Conservation (phyloP, 2,113 vertebrate genomes). For the Phodopus roborovskii region DNA sequence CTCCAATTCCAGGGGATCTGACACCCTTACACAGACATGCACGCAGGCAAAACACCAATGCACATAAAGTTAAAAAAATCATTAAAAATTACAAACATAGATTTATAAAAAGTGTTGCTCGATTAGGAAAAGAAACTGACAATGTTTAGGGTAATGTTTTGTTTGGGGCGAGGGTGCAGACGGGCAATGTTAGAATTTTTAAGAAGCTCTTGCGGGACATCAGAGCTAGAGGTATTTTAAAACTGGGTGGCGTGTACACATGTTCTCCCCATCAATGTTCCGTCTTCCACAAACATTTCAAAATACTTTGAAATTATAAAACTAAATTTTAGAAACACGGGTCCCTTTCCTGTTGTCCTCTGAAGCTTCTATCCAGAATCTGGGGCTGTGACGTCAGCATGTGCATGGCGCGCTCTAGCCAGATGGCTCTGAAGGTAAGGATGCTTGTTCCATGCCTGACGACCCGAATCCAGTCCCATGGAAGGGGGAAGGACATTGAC, state of each 20-base stretch:
- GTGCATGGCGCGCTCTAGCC: fast-evolving
- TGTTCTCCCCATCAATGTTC: background rate
- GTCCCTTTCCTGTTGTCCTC: background rate
- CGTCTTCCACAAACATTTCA: conserved; percentile 29
- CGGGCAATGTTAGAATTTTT: background rate
- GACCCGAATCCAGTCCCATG: background rate
- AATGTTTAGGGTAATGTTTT: background rate
- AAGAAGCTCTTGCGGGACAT: background rate
- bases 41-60: background rate
- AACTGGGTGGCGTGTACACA: background rate
- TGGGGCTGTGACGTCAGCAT: background rate
- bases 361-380: background rate
- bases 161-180: background rate
- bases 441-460: background rate
- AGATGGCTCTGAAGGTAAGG: background rate
- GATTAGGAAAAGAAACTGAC: background rate
- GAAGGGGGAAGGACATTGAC: background rate
- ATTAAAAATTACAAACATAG: too few relatives aligned
- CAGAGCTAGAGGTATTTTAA: background rate
- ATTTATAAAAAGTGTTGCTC: background rate
- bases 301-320: conserved; percentile 44
- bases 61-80: background rate
- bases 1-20: too few relatives aligned
- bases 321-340: background rate
- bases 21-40: too few relatives aligned